Evolutionary conservation across 2,888 invertebrate species (phyloP).

Genomic region (Heliconius ismenius): DNA sequence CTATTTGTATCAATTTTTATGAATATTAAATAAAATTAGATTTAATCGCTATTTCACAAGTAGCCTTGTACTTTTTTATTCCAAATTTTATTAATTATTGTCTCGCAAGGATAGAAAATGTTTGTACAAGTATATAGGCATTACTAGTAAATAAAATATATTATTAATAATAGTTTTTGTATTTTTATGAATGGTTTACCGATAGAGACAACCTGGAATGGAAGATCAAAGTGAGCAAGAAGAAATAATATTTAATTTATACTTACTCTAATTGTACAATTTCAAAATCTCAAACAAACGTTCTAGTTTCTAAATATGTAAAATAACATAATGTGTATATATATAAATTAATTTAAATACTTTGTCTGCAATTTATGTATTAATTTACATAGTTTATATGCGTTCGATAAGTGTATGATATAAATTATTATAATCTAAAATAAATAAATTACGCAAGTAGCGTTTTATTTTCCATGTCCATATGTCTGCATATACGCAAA

Average conservation of each 20-base stretch:
- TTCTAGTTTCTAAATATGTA: too few relatives aligned
- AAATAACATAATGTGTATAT: too few relatives aligned
- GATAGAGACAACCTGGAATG: neutral
- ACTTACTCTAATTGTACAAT: too few relatives aligned
- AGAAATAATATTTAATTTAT: too few relatives aligned
- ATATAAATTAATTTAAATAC: neutral
- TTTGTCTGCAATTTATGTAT: slow-evolving; percentile 3
- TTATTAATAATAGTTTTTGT: too few relatives aligned
- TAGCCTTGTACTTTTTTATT: neutral
- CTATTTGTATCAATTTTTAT: slow-evolving; percentile 10
- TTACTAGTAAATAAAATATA: too few relatives aligned
- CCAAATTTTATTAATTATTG: neutral
- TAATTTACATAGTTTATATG: slow-evolving; percentile 14
- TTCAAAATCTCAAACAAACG: too few relatives aligned
- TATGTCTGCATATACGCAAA: neutral
- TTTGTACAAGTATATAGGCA: too few relatives aligned
- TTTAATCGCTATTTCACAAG: neutral
- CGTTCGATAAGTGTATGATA: slow-evolving; percentile 3
- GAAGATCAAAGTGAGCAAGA: neutral
- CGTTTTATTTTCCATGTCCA: slow-evolving; percentile 13
- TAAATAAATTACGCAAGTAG: slow-evolving; percentile 11
- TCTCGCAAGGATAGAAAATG: too few relatives aligned
- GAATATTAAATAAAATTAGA: neutral
- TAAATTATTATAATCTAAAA: slow-evolving; percentile 17
- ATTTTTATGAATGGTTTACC: too few relatives aligned